phyloP scores from a whole-genome alignment of 2,888 invertebrate genomes.

The Ormia ochracea region DNA sequence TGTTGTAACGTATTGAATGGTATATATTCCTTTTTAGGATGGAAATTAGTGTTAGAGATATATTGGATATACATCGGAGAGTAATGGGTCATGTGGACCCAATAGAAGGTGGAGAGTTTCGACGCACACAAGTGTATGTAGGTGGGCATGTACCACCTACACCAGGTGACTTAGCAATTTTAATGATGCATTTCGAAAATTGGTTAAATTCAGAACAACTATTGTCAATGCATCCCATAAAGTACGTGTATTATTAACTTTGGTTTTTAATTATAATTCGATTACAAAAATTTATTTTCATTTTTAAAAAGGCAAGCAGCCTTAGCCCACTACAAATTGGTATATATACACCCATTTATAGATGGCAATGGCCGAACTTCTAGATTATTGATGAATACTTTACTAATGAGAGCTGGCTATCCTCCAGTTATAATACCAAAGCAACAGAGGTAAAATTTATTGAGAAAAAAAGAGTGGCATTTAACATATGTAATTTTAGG shows the following conservation, averaged over 20 bases:
- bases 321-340: constrained; percentile 96
- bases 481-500: constrained; percentile 70
- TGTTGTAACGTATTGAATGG: background rate
- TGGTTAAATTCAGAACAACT: constrained; percentile 96
- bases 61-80: constrained; percentile 93
- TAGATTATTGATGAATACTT: constrained; percentile 95
- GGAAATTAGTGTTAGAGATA: constrained; percentile 89
- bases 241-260: constrained; percentile 76
- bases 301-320: constrained; percentile 92
- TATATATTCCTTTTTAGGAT: constrained; percentile 77
- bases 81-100: constrained; percentile 97
- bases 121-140: constrained; percentile 94
- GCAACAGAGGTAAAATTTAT: constrained; percentile 80
- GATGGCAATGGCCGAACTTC: constrained; percentile 98
- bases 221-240: constrained; percentile 90
- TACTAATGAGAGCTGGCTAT: constrained; percentile 96
- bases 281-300: background rate
- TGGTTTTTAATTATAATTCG: background rate
- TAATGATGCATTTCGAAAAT: constrained; percentile 92
- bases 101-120: constrained; percentile 90
- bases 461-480: background rate
- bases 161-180: constrained; percentile 86
- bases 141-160: constrained; percentile 96
- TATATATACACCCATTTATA: constrained; percentile 97
- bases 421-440: constrained; percentile 96